Evolutionary conservation across 2,888 invertebrate species (phyloP).

Genomic region (Sarcophaga rosellei): DNA sequence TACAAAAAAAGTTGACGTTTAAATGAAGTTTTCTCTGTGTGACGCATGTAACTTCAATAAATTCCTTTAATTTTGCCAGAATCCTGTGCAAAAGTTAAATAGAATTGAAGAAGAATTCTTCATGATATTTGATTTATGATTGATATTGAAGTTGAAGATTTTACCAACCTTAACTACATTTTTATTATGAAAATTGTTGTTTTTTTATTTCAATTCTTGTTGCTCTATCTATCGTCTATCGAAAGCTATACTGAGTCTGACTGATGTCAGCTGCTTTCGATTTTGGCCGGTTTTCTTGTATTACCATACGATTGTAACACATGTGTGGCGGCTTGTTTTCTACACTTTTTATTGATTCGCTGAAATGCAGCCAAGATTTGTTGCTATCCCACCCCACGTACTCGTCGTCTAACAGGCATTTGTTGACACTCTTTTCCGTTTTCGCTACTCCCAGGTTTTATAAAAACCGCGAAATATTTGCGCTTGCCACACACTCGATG

Average conservation of each 20-base stretch:
- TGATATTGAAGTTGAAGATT: too few relatives aligned
- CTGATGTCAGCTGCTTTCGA: conserved; percentile 55
- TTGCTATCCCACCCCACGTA: conserved; percentile 47
- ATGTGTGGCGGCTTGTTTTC: conserved; percentile 39
- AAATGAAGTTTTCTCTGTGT: not conserved
- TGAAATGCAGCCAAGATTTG: conserved; percentile 59
- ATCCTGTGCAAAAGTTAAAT: not conserved
- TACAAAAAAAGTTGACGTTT: not conserved
- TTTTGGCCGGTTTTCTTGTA: conserved; percentile 46
- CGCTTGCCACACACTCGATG: conserved; percentile 42
- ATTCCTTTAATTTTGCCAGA: not conserved
- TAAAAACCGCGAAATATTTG: conserved; percentile 17
- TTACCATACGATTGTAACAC: conserved; percentile 36
- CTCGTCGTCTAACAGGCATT: conserved; percentile 42
- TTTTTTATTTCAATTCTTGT: conserved; percentile 38
- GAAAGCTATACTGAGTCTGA: conserved; percentile 4
- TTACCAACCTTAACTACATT: conserved; percentile 46
- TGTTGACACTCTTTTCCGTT: conserved; percentile 27
- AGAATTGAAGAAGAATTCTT: not conserved
- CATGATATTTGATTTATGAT: too few relatives aligned
- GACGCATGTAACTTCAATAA: not conserved
- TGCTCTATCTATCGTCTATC: conserved; percentile 10
- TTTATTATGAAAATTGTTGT: not conserved
- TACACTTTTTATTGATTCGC: conserved; percentile 64
- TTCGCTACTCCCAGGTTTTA: conserved; percentile 11